Conservation (phyloP, 2,888 invertebrate species). For the Drosophila niveifrons region DNA sequence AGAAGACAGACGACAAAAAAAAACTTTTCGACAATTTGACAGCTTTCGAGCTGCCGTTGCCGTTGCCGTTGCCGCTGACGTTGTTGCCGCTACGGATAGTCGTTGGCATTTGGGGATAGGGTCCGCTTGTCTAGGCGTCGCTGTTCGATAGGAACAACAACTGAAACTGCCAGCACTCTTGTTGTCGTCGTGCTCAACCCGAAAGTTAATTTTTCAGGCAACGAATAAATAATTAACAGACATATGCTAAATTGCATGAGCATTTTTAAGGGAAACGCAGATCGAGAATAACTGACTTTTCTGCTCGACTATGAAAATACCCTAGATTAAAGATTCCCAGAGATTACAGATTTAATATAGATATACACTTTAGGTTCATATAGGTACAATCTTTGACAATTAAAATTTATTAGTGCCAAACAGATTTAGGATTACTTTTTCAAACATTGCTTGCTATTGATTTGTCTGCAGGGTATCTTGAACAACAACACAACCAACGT, state of each 20-base stretch:
- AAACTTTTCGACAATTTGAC: conserved; percentile 75
- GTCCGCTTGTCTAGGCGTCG: conserved; percentile 28
- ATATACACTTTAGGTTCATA: neutral
- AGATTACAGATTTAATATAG: neutral
- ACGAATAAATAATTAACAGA: conserved; percentile 81
- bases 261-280: conserved; percentile 58
- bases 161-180: conserved; percentile 57
- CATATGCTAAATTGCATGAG: conserved; percentile 73
- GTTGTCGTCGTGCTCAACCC: conserved; percentile 60
- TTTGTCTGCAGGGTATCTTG: conserved; percentile 24
- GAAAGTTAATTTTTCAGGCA: conserved; percentile 81
- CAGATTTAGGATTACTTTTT: too few relatives aligned
- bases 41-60: conserved; percentile 62
- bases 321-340: conserved; percentile 10
- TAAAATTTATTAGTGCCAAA: too few relatives aligned
- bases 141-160: conserved; percentile 48
- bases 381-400: too few relatives aligned
- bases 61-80: conserved; percentile 7
- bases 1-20: neutral
- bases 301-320: conserved; percentile 27
- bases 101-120: conserved; percentile 35
- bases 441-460: neutral
- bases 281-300: neutral
- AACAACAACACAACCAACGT: conserved; percentile 6
- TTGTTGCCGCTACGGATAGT: conserved; percentile 29